Evolutionary conservation across 2,113 vertebrate species (phyloP), one percentile per base, ranked within the genome.

Genomic region (Natator depressus): DNA sequence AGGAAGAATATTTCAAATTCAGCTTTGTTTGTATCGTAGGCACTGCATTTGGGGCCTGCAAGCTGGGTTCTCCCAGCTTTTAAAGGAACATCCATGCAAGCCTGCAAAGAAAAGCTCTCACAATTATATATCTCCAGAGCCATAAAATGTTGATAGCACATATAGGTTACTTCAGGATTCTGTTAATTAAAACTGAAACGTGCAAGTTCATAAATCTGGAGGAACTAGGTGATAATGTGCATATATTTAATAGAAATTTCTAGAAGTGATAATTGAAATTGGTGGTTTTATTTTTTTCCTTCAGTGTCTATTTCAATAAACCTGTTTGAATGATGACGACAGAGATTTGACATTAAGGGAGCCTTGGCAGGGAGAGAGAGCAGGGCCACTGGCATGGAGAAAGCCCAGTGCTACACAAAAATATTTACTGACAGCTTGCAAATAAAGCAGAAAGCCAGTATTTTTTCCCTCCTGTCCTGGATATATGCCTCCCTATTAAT

Each of bases 401-500:
- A 95, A 97, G 29, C 88, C 49, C 72, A 87, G 82, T 88, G 65
- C 50, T 47, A 86, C 69, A 47, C 22, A 84, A 59, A 47, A 93
- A 92, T 91, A 89, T 62, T 83, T 93, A 82, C 76, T 89, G 75
- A 91, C 53, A 96, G 46, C 13, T 20, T 4, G 29, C 80, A 96
- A 96, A 87, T 35, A 78, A 81, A 91, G 10, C 19, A 97, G 84
- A 79, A 31, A 87, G 80, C 89, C 83, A 84, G 84, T 95, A 1
- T 84, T 95, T 95, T 89, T 76, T 92, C 89, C 95, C 87, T 51
- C 19, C 50, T 94, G 35, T 80, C 87, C 8, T 94, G 87, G 88
- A 29, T 93, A 87, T 95, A 82, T 96, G 54, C 51, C 82, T 94
- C 62, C 8, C 20, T 91, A 83, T 96, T 95, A 96, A 90, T 94